phyloP scores from a whole-genome alignment of 2,113 vertebrate genomes.

The Menura novaehollandiae region DNA sequence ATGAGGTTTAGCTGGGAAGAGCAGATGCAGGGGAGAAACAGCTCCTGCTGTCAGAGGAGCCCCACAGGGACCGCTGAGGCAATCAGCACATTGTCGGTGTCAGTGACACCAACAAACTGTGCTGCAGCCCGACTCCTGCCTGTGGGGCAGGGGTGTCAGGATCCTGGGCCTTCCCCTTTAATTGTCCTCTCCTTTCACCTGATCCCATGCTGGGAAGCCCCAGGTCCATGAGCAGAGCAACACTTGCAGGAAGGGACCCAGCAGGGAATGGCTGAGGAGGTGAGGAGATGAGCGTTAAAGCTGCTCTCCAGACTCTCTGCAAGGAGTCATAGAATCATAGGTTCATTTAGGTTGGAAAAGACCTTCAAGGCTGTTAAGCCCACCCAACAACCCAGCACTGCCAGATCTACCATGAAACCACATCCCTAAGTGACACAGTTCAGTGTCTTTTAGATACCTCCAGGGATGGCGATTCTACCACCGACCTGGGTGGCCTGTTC shows the following conservation, averaged over 20 bases:
- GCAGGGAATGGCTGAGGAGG: not conserved
- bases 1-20: not conserved
- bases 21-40: fast-evolving
- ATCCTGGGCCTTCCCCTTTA: not conserved
- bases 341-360: not conserved
- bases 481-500: not conserved
- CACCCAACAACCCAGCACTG: not conserved
- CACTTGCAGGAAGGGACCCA: not conserved
- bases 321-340: not conserved
- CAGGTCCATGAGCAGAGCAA: not conserved
- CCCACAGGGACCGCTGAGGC: not conserved
- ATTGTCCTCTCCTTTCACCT: not conserved
- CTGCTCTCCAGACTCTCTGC: not conserved
- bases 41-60: not conserved
- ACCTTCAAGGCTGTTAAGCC: not conserved
- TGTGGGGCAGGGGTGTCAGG: not conserved
- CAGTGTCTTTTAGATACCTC: not conserved
- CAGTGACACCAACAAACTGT: not conserved
- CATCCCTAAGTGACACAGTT: not conserved
- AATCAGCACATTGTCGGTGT: not conserved
- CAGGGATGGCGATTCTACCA: not conserved
- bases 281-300: not conserved
- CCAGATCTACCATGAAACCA: not conserved
- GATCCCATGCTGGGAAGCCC: not conserved
- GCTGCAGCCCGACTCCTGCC: not conserved